Conservation (phyloP, 1,140 invertebrate genomes). For the Pseudomyrmex sp. region DNA sequence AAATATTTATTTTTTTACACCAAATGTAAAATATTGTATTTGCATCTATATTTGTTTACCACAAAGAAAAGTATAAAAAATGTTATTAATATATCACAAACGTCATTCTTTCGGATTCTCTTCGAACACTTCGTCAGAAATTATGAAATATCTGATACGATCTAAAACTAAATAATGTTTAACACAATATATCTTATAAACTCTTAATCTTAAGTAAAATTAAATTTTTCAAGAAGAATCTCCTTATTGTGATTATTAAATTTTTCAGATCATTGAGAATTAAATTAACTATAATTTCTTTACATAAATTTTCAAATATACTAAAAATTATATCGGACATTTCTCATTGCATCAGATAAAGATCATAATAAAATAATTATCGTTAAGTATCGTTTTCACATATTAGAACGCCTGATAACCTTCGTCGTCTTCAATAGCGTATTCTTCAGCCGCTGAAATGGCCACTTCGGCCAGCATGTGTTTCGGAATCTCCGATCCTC, state of each 20-base stretch:
- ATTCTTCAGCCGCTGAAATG: conserved; percentile 78
- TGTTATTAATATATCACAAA: conserved; percentile 44
- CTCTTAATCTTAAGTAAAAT: not conserved
- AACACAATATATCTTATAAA: not conserved
- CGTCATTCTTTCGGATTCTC: not conserved
- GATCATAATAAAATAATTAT: conserved; percentile 3
- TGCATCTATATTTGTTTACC: conserved; percentile 36
- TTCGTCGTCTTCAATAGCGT: conserved; percentile 84
- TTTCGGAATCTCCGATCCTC: conserved; percentile 92
- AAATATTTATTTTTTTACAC: conserved; percentile 60
- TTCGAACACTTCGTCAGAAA: not conserved
- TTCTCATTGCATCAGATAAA: not conserved
- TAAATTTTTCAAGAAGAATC: not conserved
- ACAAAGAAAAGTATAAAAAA: conserved; percentile 38
- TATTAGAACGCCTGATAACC: conserved; percentile 80
- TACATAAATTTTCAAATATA: conserved; percentile 2
- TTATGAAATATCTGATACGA: not conserved
- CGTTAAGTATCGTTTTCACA: not conserved
- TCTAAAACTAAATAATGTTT: not conserved
- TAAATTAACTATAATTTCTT: not conserved
- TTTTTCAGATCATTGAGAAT: no score
- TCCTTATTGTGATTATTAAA: no score
- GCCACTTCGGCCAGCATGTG: conserved; percentile 88
- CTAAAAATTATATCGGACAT: not conserved
- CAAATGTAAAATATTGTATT: conserved; percentile 15